phyloP scores from a whole-genome alignment of 2,113 vertebrate genomes.

The Notothenia rossii region DNA sequence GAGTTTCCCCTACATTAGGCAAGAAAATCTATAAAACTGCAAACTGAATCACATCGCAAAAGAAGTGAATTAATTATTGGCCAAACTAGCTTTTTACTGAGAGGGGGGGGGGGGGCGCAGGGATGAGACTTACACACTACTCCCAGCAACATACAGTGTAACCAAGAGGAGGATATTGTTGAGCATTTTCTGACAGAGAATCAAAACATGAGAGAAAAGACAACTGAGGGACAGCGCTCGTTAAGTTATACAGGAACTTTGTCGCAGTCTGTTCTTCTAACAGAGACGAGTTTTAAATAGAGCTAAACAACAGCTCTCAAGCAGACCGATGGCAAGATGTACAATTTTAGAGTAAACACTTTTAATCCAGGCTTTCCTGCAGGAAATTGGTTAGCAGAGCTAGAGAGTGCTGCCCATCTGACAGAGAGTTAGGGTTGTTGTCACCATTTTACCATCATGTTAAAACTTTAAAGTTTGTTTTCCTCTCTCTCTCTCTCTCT shows the following conservation, averaged over 20 bases:
- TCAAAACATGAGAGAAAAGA: not conserved
- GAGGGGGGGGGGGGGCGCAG: not conserved
- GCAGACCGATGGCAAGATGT: not conserved
- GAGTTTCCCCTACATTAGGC: slow-evolving; percentile 3
- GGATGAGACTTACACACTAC: not conserved
- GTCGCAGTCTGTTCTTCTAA: too few relatives aligned
- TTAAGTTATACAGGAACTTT: not conserved
- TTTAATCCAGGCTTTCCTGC: not conserved
- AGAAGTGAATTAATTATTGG: slow-evolving; percentile 11
- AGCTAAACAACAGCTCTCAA: not conserved
- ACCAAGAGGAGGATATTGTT: not conserved
- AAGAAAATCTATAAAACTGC: slow-evolving; percentile 18
- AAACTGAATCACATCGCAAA: slow-evolving; percentile 21
- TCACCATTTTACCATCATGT: not conserved
- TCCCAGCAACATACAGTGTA: not conserved
- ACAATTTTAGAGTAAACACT: not conserved
- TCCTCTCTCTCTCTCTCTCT: too few relatives aligned
- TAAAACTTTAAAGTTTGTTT: not conserved
- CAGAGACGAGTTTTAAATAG: not conserved
- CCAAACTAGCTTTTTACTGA: not conserved
- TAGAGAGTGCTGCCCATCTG: not conserved
- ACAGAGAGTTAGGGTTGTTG: not conserved
- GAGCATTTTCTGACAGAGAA: not conserved
- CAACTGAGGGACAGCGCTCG: not conserved
- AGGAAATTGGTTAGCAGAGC: not conserved